Percentiles rank a stretch among this genome's conserved stretches.
Conservation (phyloP, 2,888 invertebrate genomes). For the Lepidonotus clava region DNA sequence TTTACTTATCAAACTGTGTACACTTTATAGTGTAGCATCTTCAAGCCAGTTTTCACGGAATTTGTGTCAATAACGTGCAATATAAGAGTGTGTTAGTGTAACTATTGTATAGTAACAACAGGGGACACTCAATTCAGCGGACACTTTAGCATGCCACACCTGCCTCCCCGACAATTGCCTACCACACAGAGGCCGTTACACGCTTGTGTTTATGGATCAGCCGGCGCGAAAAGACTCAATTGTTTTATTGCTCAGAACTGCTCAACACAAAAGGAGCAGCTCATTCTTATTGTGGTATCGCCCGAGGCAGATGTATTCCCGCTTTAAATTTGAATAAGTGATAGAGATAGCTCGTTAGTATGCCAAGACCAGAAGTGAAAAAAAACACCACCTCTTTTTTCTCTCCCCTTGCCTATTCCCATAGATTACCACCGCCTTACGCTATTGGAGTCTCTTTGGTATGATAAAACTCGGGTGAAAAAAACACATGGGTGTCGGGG, state of each 20-base stretch:
- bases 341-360: constrained; percentile 29
- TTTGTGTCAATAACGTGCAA: too few relatives aligned
- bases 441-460: too few relatives aligned
- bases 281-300: constrained; percentile 8
- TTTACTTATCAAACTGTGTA: too few relatives aligned
- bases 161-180: neutral
- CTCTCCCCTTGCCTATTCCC: neutral
- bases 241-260: neutral
- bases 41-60: too few relatives aligned
- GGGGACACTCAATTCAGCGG: too few relatives aligned
- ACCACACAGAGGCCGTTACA: neutral
- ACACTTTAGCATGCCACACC: too few relatives aligned
- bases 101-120: too few relatives aligned
- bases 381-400: neutral
- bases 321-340: constrained; percentile 33
- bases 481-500: neutral
- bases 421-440: too few relatives aligned
- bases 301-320: neutral
- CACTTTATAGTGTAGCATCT: too few relatives aligned
- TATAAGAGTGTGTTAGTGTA: too few relatives aligned
- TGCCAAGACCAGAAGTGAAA: neutral
- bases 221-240: neutral
- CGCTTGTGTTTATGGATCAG: neutral
- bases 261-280: neutral
- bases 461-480: too few relatives aligned